Conservation (phyloP, 2,888 invertebrate genomes). For the Camptogramma bilineatum region DNA sequence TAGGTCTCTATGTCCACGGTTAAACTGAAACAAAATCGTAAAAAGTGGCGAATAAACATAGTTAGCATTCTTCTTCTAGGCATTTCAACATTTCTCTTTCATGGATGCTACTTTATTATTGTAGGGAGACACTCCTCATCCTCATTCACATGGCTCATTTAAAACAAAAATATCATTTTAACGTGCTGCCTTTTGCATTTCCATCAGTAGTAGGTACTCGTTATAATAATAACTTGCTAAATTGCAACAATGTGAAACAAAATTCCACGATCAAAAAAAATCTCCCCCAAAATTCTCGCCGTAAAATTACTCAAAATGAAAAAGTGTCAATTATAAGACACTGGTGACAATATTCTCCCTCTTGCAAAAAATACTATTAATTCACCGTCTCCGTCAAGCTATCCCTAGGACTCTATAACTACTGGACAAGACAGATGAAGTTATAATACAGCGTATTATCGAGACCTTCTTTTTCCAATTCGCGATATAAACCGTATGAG, state of each 20-base stretch:
- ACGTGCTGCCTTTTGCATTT: no score
- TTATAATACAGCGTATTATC: neutral
- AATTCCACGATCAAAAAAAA: constrained; percentile 1
- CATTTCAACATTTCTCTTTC: no score
- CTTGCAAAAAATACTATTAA: constrained; percentile 45
- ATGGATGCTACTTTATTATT: no score
- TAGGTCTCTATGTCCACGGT: no score
- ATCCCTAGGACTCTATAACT: constrained; percentile 20
- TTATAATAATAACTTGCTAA: neutral
- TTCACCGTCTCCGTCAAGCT: constrained; percentile 48
- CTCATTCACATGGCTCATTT: no score
- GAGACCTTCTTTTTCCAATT: neutral
- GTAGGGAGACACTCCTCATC: no score
- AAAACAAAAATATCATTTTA: no score
- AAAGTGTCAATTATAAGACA: constrained; percentile 40
- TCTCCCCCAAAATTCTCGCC: constrained; percentile 13
- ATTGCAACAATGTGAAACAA: neutral
- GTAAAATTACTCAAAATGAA: constrained; percentile 41
- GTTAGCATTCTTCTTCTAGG: no score
- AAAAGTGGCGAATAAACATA: no score
- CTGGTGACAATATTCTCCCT: constrained; percentile 40
- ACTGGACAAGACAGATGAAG: constrained; percentile 7
- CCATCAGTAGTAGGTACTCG: no score
- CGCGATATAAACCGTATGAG: no score
- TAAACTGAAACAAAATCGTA: no score